A percentile compares a stretch with the other conserved stretches of the same genome.
These are phyloP conservation scores for Tiliqua scincoides DNA, from an alignment of 2,113 vertebrate genomes.

Conservation along the genomic window DNA sequence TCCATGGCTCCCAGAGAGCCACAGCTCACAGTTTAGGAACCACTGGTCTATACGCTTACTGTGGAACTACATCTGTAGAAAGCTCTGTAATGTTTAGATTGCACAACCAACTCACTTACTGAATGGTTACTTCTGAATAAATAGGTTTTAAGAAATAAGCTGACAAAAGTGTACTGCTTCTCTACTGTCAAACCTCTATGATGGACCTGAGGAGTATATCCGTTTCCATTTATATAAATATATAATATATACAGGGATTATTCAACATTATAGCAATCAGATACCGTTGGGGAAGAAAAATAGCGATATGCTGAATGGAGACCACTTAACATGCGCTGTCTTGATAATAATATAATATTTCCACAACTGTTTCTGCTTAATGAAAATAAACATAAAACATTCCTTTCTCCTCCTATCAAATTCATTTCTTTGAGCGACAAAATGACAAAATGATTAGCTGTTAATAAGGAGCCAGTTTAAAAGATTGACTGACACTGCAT, in stretches of 20 bases:
- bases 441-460: constrained; percentile 93
- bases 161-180: constrained; percentile 57
- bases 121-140: constrained; percentile 56
- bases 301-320: constrained; percentile 66
- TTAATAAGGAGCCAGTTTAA: constrained; percentile 90
- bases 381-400: constrained; percentile 84
- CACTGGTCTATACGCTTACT: background rate
- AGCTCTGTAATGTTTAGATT: constrained; percentile 19
- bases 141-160: constrained; percentile 44
- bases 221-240: constrained; percentile 67
- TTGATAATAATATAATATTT: constrained; percentile 77
- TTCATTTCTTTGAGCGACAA: constrained; percentile 86
- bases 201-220: constrained; percentile 58
- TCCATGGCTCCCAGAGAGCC: too few species aligned
- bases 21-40: too few species aligned
- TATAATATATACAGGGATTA: constrained; percentile 68
- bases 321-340: constrained; percentile 72
- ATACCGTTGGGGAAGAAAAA: constrained; percentile 71
- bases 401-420: constrained; percentile 76
- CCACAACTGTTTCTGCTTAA: constrained; percentile 84
- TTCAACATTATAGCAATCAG: constrained; percentile 77
- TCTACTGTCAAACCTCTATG: constrained; percentile 32
- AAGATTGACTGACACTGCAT: constrained; percentile 93
- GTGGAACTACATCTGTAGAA: constrained; percentile 16
- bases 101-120: background rate